A percentile compares a stretch with the other conserved stretches of the same genome.
phyloP scores from a whole-genome alignment of 2,797 vertebrate species.

The Pangasius krempfi region DNA sequence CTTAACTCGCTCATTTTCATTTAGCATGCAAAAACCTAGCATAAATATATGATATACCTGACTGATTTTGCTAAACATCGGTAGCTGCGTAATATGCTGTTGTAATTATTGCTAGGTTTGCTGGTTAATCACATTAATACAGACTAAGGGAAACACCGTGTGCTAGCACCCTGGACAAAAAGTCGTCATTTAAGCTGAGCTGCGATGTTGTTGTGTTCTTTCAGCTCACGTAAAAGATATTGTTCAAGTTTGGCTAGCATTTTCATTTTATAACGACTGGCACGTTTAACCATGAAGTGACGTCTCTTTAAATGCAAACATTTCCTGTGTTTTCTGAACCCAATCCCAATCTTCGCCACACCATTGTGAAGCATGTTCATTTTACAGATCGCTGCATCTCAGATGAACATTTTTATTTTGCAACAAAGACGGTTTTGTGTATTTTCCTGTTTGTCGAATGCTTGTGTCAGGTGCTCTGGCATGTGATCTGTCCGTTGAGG shows the following conservation, averaged over 20 bases:
- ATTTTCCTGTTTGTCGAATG: background rate
- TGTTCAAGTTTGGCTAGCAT: background rate
- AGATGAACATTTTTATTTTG: background rate
- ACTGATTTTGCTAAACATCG: background rate
- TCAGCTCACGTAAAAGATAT: background rate
- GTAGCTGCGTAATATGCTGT: background rate
- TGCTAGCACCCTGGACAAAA: background rate
- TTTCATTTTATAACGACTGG: background rate
- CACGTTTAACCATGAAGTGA: background rate
- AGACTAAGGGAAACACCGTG: background rate
- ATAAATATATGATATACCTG: background rate
- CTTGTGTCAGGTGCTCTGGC: background rate
- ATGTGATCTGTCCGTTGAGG: background rate
- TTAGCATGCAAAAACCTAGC: background rate
- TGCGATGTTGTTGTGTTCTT: background rate
- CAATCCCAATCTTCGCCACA: background rate
- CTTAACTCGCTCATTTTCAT: background rate
- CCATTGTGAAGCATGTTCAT: background rate
- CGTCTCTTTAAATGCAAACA: background rate
- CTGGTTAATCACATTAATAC: background rate
- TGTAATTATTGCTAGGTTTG: background rate
- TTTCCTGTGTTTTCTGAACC: background rate
- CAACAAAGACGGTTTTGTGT: background rate
- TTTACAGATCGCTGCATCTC: background rate
- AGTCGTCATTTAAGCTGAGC: background rate